Percentiles rank a stretch among this genome's conserved stretches.
Evolutionary conservation across 2,797 vertebrate species (phyloP).

Genomic region (Halcyon smyrnensis): DNA sequence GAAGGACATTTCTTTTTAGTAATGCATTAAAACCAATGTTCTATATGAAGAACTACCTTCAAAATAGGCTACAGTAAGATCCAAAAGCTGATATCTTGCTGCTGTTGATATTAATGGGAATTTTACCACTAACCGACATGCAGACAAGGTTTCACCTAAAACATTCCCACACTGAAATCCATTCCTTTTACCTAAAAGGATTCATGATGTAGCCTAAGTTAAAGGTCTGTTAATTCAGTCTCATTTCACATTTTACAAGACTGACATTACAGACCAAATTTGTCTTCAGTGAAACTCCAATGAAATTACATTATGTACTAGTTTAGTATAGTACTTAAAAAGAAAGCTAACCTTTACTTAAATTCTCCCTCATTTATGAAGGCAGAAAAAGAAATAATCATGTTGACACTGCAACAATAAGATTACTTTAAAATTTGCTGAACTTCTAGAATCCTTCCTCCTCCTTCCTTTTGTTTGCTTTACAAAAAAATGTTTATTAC

Average conservation of each 20-base stretch:
- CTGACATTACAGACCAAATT: slow-evolving; percentile 41
- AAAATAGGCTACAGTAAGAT: background rate
- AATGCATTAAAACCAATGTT: background rate
- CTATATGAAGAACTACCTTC: background rate
- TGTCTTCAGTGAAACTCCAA: slow-evolving; percentile 39
- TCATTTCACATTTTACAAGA: slow-evolving; percentile 43
- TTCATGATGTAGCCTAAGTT: background rate
- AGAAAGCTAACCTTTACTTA: slow-evolving; percentile 60
- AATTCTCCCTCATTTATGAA: slow-evolving; percentile 2
- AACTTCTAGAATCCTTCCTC: background rate
- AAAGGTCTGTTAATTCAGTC: slow-evolving; percentile 15
- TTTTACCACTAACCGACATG: background rate
- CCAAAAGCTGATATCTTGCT: background rate
- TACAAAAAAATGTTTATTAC: slow-evolving; percentile 2
- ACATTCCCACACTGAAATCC: background rate
- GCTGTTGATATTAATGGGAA: background rate
- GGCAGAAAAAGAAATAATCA: background rate
- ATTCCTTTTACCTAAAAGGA: background rate
- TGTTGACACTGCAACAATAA: background rate
- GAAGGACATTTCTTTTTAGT: background rate
- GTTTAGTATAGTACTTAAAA: background rate
- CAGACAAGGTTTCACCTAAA: background rate
- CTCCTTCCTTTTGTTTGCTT: background rate
- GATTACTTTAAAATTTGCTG: background rate
- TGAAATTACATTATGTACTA: slow-evolving; percentile 49